phyloP scores from a whole-genome alignment of 2,113 vertebrate genomes.

The Chionomys nivalis region DNA sequence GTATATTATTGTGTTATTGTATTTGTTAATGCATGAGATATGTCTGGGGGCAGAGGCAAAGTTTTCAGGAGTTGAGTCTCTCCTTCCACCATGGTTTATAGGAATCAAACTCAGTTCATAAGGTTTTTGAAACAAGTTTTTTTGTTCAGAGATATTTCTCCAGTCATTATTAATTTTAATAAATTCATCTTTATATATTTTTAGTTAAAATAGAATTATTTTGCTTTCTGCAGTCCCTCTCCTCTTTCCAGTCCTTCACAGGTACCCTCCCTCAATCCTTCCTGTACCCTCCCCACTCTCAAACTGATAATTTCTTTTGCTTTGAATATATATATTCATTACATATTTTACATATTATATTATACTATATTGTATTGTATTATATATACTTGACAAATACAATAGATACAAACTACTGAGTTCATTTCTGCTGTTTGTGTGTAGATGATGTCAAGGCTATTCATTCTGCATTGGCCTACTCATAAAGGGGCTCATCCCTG shows the following conservation, averaged over 20 bases:
- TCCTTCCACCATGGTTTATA: not conserved
- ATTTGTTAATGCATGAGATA: not conserved
- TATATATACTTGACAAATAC: not conserved
- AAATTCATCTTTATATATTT: not conserved
- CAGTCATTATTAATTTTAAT: too few relatives aligned
- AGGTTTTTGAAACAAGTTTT: not conserved
- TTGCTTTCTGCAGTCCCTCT: not conserved
- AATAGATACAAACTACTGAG: not conserved
- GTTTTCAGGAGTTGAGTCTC: not conserved
- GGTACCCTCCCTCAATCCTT: not conserved
- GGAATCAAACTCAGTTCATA: not conserved
- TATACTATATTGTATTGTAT: too few relatives aligned
- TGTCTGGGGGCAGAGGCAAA: not conserved
- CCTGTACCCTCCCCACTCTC: not conserved
- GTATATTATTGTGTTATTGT: not conserved
- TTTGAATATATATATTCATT: not conserved
- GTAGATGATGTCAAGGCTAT: too few relatives aligned
- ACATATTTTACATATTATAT: too few relatives aligned
- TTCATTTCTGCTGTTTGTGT: not conserved
- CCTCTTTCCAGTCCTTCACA: not conserved
- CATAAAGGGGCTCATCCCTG: too few relatives aligned
- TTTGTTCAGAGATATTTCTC: not conserved
- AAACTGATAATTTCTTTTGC: not conserved
- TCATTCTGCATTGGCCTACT: too few relatives aligned
- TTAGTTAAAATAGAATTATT: not conserved